Evolutionary conservation across 2,888 invertebrate genomes (phyloP).

Genomic region (Electrophaes corylata): DNA sequence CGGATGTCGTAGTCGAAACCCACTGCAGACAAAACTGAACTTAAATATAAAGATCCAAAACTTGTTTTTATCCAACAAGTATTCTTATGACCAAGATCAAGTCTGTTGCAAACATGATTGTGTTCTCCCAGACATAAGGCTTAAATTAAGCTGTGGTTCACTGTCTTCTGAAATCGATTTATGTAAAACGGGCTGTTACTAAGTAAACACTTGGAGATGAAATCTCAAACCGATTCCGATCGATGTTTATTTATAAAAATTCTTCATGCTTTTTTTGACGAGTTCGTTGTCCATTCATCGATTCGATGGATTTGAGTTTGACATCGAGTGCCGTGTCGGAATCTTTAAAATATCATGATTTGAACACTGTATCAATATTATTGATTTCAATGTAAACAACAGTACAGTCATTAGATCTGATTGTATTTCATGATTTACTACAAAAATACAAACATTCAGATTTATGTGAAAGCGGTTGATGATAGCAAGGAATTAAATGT

Average conservation of each 20-base stretch:
- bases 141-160: slow-evolving; percentile 13
- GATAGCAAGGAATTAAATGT: slow-evolving; percentile 27
- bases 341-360: slow-evolving; percentile 55
- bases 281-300: slow-evolving; percentile 69
- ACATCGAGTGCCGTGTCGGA: slow-evolving; percentile 66
- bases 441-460: slow-evolving; percentile 19
- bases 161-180: slow-evolving; percentile 67
- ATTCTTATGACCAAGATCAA: slow-evolving; percentile 7
- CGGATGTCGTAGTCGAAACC: slow-evolving; percentile 58
- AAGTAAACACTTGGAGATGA: slow-evolving; percentile 77
- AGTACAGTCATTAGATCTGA: slow-evolving; percentile 21
- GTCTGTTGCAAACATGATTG: slow-evolving; percentile 18
- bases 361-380: slow-evolving; percentile 55
- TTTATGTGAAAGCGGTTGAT: slow-evolving; percentile 19
- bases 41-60: slow-evolving; percentile 45
- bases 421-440: slow-evolving; percentile 23
- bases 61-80: slow-evolving; percentile 46
- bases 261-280: slow-evolving; percentile 69
- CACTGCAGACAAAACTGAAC: slow-evolving; percentile 41
- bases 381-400: slow-evolving; percentile 34
- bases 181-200: slow-evolving; percentile 78
- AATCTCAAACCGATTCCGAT: slow-evolving; percentile 72
- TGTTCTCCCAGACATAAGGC: slow-evolving; percentile 23
- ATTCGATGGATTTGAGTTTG: slow-evolving; percentile 54
- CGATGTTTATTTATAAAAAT: slow-evolving; percentile 76